Base-by-base conservation (phyloP, 2,113 vertebrate species). In the Gymnorhina tibicen region DNA sequence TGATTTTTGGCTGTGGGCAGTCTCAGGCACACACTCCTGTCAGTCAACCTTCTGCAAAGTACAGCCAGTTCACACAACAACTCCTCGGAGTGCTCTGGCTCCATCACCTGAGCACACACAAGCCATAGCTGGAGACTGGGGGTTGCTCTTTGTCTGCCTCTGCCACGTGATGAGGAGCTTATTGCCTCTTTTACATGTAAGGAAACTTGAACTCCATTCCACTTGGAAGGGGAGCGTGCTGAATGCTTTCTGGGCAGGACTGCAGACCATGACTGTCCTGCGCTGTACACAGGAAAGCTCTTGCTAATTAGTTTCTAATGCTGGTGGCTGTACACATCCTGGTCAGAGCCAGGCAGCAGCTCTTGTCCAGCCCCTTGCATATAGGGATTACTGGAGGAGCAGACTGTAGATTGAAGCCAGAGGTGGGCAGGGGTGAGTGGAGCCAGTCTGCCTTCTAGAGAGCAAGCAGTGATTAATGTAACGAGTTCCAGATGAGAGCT, bases 401-500 rank as follows among this genome's bases (percentile, higher is more conserved):
- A 86, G 64, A 14, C 28, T 87, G 23, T 19, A 70, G 75, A 84
- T 84, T 89, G 93, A 86, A 96, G 88, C 90, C 90, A 84, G 95
- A 88, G 96, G 91, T 96, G 90, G 95, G 91, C 73, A 95, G 91
- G 80, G 83, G 86, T 89, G 93, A 89, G 39, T 39, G 80, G 88
- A 96, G 91, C 88, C 88, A 93, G 76, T 84, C 93, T 82, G 21
- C 88, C 77, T 81, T 96, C 72, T 94, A 89, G 92, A 88, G 82
- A 94, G 85, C 72, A 55, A 93, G 64, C 10, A 4, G 69, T 81
- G 85, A 94, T 97, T 96, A 94, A 49, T 0, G 0, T 96, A 97
- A 97, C 1, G 1, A 83, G 67, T 96, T 97, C 96, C 95, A 96
- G 95, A 97, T 97, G 96, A 93, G 84, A 75, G 53, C 41, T 81